Evolutionary conservation across 1,140 invertebrate genomes (phyloP), one percentile per base, ranked within the genome.

Genomic region (Aphaenogaster ashmeadi): DNA sequence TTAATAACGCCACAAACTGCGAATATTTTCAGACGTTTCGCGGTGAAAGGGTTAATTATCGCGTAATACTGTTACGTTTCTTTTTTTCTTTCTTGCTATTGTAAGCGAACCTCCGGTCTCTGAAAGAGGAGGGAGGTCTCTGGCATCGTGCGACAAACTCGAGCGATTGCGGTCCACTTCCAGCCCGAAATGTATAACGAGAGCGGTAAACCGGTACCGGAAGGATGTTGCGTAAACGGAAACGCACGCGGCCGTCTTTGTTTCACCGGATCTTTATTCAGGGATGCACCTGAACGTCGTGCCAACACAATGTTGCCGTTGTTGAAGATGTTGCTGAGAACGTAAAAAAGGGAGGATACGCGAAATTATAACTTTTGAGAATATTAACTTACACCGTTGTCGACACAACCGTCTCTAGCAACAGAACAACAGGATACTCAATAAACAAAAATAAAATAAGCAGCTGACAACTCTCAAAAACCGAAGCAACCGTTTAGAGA

Each of bases 181-280:
- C 58, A 56, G 60, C 3, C 33, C 27, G 52, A 33, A n/a, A 38
- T n/a, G 18, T 33, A 67, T 66, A 84, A 87, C 78, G 71, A 36
- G 11, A 52, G 33, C 33, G 33, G 67, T 80, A 58, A 71, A 54
- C 75, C 74, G 74, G 83, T 93, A 93, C 93, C 93, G 94, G 94
- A 95, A 95, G 94, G 94, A 95, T 94, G 88, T 95, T 95, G 92
- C 94, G 91, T 91, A 95, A 94, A 93, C 93, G 94, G 93, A 95
- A 93, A 89, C 93, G 91, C 93, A 92, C 93, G 93, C 85, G 90
- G 87, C 56, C 72, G 77, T 88, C 88, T 92, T 94, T 92, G 90
- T 93, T 94, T 93, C 90, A 88, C 91, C 80, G 50, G 75, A 58
- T 72, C 62, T 86, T 91, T 89, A 92, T 94, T 92, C 88, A 93